Conservation (phyloP, 2,113 vertebrate species). For the Myrmecobius fasciatus region DNA sequence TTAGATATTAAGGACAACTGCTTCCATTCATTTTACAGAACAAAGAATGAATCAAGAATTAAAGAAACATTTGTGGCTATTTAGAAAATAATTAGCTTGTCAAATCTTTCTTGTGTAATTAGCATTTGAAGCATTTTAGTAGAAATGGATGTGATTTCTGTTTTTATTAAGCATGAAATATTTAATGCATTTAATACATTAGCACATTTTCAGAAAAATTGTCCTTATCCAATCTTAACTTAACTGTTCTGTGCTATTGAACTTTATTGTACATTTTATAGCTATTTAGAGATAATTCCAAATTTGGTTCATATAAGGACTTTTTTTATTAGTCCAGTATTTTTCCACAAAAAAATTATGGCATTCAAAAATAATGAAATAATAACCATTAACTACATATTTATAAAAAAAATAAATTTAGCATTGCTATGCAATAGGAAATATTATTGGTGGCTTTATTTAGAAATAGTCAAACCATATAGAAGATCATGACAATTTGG, state of each 20-base stretch:
- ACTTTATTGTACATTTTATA: conserved; percentile 70
- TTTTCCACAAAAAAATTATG: conserved; percentile 66
- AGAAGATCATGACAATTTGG: not conserved
- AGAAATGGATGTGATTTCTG: conserved; percentile 64
- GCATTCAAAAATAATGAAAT: conserved; percentile 69
- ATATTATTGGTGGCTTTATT: conserved; percentile 44
- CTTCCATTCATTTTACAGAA: conserved; percentile 54
- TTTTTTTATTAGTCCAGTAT: conserved; percentile 70
- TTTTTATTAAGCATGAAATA: conserved; percentile 78
- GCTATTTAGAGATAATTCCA: conserved; percentile 54
- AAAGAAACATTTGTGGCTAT: conserved; percentile 71
- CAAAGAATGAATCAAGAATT: conserved; percentile 63
- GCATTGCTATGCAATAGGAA: conserved; percentile 12
- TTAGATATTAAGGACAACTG: conserved; percentile 46
- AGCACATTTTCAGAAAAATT: conserved; percentile 72
- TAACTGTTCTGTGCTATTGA: conserved; percentile 48
- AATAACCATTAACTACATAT: conserved; percentile 63
- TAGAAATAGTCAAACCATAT: not conserved
- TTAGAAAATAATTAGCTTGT: conserved; percentile 72
- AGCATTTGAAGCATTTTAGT: conserved; percentile 70
- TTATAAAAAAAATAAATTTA: conserved; percentile 62
- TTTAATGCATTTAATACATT: conserved; percentile 68
- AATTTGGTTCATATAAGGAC: conserved; percentile 68
- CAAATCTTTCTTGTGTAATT: conserved; percentile 75
- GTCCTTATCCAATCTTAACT: conserved; percentile 61